phyloP scores from a whole-genome alignment of 1,140 invertebrate species.

The Sycophila sp. region DNA sequence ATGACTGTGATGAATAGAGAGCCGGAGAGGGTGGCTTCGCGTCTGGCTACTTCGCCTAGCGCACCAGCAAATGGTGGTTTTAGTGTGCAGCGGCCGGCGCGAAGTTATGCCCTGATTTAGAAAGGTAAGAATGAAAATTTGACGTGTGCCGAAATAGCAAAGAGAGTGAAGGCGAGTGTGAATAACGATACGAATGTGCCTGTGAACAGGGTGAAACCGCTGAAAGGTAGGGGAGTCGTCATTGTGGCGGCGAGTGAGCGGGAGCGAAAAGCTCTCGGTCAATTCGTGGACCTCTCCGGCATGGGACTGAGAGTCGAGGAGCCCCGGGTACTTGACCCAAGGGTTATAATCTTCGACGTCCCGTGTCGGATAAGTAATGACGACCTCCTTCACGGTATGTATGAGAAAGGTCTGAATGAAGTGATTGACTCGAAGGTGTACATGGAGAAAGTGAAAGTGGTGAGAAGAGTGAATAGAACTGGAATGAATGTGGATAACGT shows the following conservation, averaged over 20 bases:
- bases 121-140: constrained; percentile 5
- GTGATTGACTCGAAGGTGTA: too few relatives aligned
- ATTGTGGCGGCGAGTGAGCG: background rate
- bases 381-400: background rate
- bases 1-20: too few relatives aligned
- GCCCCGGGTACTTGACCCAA: background rate
- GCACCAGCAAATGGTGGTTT: too few relatives aligned
- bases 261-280: background rate
- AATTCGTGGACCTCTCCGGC: background rate
- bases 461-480: background rate
- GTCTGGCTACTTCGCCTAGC: too few relatives aligned
- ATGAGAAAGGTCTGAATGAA: background rate
- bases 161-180: background rate
- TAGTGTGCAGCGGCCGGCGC: too few relatives aligned
- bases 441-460: background rate
- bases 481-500: background rate
- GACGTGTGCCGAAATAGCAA: background rate
- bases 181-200: background rate
- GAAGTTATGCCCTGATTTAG: background rate
- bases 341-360: background rate
- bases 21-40: too few relatives aligned
- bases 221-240: background rate
- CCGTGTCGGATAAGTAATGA: background rate
- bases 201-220: background rate
- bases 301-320: background rate